Evolutionary conservation across 2,113 vertebrate species (phyloP).

Genomic region (Accipiter virgatus): DNA sequence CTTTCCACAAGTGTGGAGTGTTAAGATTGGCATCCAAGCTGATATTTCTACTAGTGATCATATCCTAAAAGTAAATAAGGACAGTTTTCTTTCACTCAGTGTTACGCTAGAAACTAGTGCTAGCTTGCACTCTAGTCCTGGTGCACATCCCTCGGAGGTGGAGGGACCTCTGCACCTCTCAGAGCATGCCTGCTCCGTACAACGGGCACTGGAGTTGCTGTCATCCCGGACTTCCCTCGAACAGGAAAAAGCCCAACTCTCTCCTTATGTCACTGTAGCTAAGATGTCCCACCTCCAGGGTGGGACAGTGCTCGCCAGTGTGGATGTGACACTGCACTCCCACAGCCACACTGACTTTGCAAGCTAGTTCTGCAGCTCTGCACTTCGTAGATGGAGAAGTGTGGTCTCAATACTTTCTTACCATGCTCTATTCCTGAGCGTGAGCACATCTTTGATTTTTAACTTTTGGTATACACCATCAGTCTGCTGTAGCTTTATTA

Average conservation of each 20-base stretch:
- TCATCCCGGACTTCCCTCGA: background rate
- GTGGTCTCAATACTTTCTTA: background rate
- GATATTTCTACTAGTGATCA: background rate
- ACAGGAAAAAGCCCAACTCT: background rate
- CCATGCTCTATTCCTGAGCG: background rate
- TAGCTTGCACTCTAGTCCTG: too few species aligned
- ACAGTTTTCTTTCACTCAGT: background rate
- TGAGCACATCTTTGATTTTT: background rate
- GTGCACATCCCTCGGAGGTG: background rate
- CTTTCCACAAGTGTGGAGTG: background rate
- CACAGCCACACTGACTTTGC: background rate
- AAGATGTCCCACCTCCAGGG: background rate
- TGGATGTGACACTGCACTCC: background rate
- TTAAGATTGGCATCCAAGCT: background rate
- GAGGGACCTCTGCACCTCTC: background rate
- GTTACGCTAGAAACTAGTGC: rapidly evolving
- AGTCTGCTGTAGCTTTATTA: background rate
- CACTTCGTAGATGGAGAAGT: background rate
- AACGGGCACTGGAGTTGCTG: background rate
- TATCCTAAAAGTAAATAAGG: background rate
- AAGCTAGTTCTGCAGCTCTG: background rate
- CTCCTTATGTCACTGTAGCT: background rate
- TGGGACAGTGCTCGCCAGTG: background rate
- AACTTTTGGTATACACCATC: background rate
- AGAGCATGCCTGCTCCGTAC: background rate